phyloP scores from a whole-genome alignment of 2,888 invertebrate species.

The Helleia helle region DNA sequence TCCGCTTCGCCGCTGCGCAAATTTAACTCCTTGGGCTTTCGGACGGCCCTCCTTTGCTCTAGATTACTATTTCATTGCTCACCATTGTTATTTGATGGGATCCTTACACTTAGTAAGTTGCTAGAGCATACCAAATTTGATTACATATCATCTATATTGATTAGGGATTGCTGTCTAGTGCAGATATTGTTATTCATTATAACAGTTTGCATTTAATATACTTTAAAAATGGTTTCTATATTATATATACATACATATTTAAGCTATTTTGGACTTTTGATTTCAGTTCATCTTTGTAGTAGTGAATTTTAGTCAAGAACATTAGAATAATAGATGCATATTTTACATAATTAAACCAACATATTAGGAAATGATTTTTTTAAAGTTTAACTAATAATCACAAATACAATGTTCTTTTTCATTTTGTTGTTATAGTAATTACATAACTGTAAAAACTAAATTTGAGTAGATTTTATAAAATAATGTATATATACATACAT shows the following conservation, averaged over 20 bases:
- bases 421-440: no score
- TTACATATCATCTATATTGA: slow-evolving; percentile 3
- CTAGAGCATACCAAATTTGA: slow-evolving; percentile 32
- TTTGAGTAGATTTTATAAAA: no score
- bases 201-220: neutral
- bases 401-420: no score
- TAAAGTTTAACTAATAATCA: no score
- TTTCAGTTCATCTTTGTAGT: no score
- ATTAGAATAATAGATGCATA: no score
- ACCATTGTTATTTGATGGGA: slow-evolving; percentile 25
- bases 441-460: no score
- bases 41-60: slow-evolving; percentile 13
- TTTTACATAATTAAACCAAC: no score
- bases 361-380: no score
- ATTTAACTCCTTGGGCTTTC: slow-evolving; percentile 14
- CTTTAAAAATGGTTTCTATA: neutral
- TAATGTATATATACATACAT: no score
- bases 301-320: no score
- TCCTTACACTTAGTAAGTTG: slow-evolving; percentile 48
- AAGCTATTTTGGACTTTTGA: no score
- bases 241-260: neutral
- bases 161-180: slow-evolving; percentile 2
- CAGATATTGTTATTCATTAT: neutral
- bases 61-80: slow-evolving; percentile 14
- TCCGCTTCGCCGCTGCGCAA: slow-evolving; percentile 7